Base-by-base conservation (phyloP, 2,113 vertebrate genomes). In the Crotalus tigris region DNA sequence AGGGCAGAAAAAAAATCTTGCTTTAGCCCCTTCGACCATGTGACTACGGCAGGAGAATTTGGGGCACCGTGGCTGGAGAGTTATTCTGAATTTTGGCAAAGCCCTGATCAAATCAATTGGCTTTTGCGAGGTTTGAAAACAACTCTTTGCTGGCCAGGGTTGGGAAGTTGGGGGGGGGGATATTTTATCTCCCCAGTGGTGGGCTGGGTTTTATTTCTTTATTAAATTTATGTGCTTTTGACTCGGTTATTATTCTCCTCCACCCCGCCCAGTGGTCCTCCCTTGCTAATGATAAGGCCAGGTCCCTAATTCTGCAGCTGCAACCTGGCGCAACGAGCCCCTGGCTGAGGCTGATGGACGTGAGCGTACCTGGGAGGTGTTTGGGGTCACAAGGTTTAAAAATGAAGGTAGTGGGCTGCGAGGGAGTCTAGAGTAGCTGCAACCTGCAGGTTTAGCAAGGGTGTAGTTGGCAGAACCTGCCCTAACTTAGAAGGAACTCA, bases 311-410 rank as follows among this genome's bases (percentile, higher is more conserved):
- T 39, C 69, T 81, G 61, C n/a, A 5, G 69, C 46, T 29, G 21
- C 46, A 11, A 29, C 46, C 3, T 2, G 46, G 23, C 0, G 0
- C 9, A 15, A 1, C 5, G 46, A 87, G 21, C 4, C 5, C 0
- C 23, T 87, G 85, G 49, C 4, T 29, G 49, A 51, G 26, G 46
- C 15, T 6, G 17, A 29, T 88, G 87, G 87, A 33, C 0, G 1
- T 86, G 15, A 39, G 33, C 4, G 1, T 8, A 88, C 57, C 53
- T 55, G 0, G n/a, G 54, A 33, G 53, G 29, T 9, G 15, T n/a
- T 33, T n/a, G 54, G 24, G 24, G 15, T 7, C 0, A 24, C 59
- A 58, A 26, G 21, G n/a, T 44, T 46, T 90, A 46, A n/a, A 17
- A 90, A 29, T 3, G 61, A 49, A 89, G 88, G 2, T 3, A 9